Conservation (phyloP, 1,140 invertebrate species). For the Patella vulgata region DNA sequence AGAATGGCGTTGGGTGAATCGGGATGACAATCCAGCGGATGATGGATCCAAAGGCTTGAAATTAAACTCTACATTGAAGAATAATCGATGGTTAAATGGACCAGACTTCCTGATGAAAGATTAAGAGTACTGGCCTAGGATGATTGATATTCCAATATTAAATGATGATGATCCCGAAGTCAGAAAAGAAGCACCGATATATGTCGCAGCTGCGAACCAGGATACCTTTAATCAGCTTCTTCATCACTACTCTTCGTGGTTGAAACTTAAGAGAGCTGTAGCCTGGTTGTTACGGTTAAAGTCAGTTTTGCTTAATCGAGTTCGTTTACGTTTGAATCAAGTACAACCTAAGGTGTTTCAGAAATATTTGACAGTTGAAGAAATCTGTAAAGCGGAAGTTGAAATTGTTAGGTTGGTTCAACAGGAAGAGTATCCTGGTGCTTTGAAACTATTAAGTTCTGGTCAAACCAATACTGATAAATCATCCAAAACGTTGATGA, state of each 20-base stretch:
- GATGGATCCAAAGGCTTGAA: slow-evolving; percentile 16
- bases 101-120: slow-evolving; percentile 29
- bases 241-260: slow-evolving; percentile 12
- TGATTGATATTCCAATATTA: background rate
- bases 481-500: no score
- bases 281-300: slow-evolving; percentile 7
- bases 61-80: no score
- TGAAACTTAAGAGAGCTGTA: slow-evolving; percentile 11
- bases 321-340: no score
- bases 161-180: background rate
- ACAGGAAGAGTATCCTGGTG: background rate
- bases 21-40: no score
- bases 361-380: no score
- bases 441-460: slow-evolving; percentile 7
- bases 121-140: slow-evolving; percentile 1
- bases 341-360: no score
- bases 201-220: background rate
- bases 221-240: slow-evolving; percentile 5
- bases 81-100: slow-evolving; percentile 20
- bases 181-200: background rate
- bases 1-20: slow-evolving; percentile 22
- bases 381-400: slow-evolving; percentile 3
- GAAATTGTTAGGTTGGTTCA: slow-evolving; percentile 12
- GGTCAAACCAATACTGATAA: slow-evolving; percentile 1
- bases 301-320: background rate